A percentile compares a stretch with the other conserved stretches of the same genome.
Conservation (phyloP, 2,888 invertebrate species). For the Portevinia maculata region DNA sequence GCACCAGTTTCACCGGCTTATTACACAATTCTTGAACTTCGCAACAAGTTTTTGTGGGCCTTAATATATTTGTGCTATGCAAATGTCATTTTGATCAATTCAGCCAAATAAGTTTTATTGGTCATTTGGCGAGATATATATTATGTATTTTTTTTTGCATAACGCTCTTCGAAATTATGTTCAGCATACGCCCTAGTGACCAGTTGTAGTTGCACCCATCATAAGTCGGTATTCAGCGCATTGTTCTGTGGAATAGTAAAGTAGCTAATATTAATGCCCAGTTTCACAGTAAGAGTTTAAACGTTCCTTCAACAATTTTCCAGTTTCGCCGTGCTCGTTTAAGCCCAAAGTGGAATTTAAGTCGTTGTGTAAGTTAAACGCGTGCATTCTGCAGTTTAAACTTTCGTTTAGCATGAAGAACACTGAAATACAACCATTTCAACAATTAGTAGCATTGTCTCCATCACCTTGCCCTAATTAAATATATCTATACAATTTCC, state of each 20-base stretch:
- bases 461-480: too few relatives aligned
- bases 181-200: constrained; percentile 49
- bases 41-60: background rate
- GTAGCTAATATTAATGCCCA: constrained; percentile 58
- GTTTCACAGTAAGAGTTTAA: too few relatives aligned
- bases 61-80: background rate
- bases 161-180: constrained; percentile 30
- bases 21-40: constrained; percentile 59
- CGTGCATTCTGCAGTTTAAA: too few relatives aligned
- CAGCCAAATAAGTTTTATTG: background rate
- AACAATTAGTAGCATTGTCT: too few relatives aligned
- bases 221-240: constrained; percentile 60
- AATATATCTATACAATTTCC: too few relatives aligned
- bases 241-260: constrained; percentile 37
- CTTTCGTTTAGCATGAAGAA: too few relatives aligned
- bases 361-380: too few relatives aligned
- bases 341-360: too few relatives aligned
- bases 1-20: constrained; percentile 59
- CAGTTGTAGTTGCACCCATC: constrained; percentile 23
- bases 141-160: constrained; percentile 25
- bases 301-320: too few relatives aligned
- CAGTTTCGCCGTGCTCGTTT: too few relatives aligned
- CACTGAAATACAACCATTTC: too few relatives aligned
- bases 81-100: constrained; percentile 37
- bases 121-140: background rate